Evolutionary conservation across 2,888 invertebrate species (phyloP).

Genomic region (Trissolcus brochymenae): DNA sequence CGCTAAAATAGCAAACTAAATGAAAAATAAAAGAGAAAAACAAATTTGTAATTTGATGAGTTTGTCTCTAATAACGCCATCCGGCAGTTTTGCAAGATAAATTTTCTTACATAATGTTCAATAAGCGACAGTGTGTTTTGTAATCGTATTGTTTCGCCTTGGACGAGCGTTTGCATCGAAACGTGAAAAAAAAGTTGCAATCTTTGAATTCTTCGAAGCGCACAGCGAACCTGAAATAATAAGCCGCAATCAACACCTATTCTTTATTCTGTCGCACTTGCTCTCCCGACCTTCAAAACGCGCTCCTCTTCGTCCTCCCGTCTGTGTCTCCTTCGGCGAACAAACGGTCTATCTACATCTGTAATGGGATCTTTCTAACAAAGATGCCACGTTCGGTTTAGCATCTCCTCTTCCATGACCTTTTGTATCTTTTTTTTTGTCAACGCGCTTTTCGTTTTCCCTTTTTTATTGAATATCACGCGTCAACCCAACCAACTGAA

Average conservation of each 20-base stretch:
- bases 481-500: not conserved
- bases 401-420: conserved; percentile 15
- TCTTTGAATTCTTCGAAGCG: conserved; percentile 7
- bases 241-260: conserved; percentile 18
- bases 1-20: not conserved
- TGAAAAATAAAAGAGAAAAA: too few relatives aligned
- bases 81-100: not conserved
- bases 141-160: conserved; percentile 12
- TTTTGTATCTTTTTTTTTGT: conserved; percentile 30
- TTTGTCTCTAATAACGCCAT: not conserved
- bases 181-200: conserved; percentile 11
- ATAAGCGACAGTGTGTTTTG: not conserved
- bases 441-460: conserved; percentile 14
- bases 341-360: conserved; percentile 50
- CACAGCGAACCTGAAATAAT: conserved; percentile 21
- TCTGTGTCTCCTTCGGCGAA: conserved; percentile 50
- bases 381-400: conserved; percentile 42
- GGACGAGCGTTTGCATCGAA: conserved; percentile 6
- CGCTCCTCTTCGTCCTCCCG: conserved; percentile 34
- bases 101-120: not conserved
- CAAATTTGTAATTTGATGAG: not conserved
- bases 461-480: conserved; percentile 10
- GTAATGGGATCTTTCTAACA: conserved; percentile 52
- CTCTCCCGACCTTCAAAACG: conserved; percentile 49
- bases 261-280: conserved; percentile 29